Evolutionary conservation across 2,797 vertebrate genomes (phyloP), one percentile per base, ranked within the genome.

Genomic region (Cephalopachus bancanus): DNA sequence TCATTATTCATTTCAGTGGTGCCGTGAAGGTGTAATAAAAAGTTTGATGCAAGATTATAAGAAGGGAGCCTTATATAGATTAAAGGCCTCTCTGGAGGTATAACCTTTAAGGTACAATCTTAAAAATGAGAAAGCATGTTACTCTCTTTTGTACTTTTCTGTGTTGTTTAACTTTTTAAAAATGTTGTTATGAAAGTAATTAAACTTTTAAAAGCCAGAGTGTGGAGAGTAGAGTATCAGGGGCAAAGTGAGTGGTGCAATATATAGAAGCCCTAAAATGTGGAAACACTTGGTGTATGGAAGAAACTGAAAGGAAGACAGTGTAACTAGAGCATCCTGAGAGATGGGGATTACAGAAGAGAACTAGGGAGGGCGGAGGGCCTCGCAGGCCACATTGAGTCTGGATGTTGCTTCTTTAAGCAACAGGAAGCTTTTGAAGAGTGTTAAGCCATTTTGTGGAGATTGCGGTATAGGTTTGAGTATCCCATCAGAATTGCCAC

Each of bases 161-260:
- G 20, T 92, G 33, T 89, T 64, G 26, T 78, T 89, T 94, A 60
- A 78, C 44, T 59, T 96, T 44, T 44, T 59, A n/a, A 51, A 53
- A 57, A 72, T 71, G 19, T 90, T 88, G 62, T 78, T 89, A 16
- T 20, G 15, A 75, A 89, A 85, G 65, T 78, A 76, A 83, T 75
- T 79, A 78, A 94, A 67, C 26, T 62, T 71, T 65, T 96, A 72
- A 94, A 94, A 91, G 24, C 53, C 74, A 55, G 37, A 75, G 51
- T 67, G 12, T 90, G 4, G 26, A 87, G 64, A 83, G 7, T 57
- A 83, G 55, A 84, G 24, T 60, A 72, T 59, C 71, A 53, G 55
- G 26, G n/a, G 64, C 30, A 80, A n/a, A 78, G 28, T 55, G 62
- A 69, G 62, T 60, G 12, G 22, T n/a, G 59, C 10, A 44, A 3